Percentiles rank a stretch among this genome's conserved stretches.
Conservation (phyloP, 2,113 vertebrate species). For the Zapus hudsonius region DNA sequence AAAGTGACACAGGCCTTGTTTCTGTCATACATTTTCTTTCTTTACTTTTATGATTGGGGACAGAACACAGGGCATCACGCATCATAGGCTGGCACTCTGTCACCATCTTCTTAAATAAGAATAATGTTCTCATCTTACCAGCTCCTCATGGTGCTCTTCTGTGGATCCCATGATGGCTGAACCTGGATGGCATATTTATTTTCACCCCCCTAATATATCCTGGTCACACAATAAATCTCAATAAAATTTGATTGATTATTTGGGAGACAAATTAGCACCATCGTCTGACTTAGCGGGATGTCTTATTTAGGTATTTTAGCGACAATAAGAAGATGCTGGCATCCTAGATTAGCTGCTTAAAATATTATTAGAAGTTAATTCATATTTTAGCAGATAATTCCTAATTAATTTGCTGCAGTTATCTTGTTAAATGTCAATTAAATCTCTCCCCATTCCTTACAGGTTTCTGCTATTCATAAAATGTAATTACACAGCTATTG, state of each 20-base stretch:
- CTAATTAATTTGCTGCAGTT: slow-evolving; percentile 88
- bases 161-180: not conserved
- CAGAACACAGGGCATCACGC: not conserved
- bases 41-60: not conserved
- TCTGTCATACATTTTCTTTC: not conserved
- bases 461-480: slow-evolving; percentile 88
- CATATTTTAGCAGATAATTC: slow-evolving; percentile 89
- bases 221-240: slow-evolving; percentile 50
- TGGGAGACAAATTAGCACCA: slow-evolving; percentile 80
- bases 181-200: not conserved
- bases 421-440: slow-evolving; percentile 91
- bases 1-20: not conserved
- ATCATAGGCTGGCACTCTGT: not conserved
- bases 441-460: slow-evolving; percentile 84
- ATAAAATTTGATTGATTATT: slow-evolving; percentile 70
- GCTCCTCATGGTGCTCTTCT: not conserved
- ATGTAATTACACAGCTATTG: slow-evolving; percentile 86
- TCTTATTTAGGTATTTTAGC: slow-evolving; percentile 82
- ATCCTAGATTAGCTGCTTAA: slow-evolving; percentile 80
- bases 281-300: slow-evolving; percentile 67
- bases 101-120: not conserved
- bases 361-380: slow-evolving; percentile 89
- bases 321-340: slow-evolving; percentile 69
- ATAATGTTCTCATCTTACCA: not conserved
- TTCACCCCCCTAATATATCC: not conserved